Evolutionary conservation across 2,797 vertebrate genomes (phyloP).

Genomic region (Sardinella longiceps): DNA sequence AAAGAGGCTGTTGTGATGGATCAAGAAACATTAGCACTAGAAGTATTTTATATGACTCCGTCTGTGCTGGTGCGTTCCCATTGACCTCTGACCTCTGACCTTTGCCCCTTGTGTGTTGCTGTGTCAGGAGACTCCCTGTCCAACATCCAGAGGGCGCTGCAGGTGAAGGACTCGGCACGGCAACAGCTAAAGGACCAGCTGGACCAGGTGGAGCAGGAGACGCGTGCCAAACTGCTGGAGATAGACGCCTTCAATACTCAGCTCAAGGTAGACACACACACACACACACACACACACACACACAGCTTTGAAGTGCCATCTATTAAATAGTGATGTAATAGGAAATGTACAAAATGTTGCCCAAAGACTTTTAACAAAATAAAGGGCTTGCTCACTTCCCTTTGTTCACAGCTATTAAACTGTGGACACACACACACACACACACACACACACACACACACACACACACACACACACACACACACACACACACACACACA

Average conservation of each 20-base stretch:
- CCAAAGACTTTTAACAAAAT: too few relatives aligned
- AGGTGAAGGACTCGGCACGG: constrained; percentile 87
- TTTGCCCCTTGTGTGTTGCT: background rate
- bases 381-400: too few relatives aligned
- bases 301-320: background rate
- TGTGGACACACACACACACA: background rate
- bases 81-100: background rate
- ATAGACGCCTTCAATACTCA: constrained; percentile 97
- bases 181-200: constrained; percentile 92
- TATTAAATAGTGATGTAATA: background rate
- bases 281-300: background rate
- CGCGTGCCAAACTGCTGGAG: constrained; percentile 91
- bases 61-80: background rate
- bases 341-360: too few relatives aligned
- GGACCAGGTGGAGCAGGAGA: constrained; percentile 93
- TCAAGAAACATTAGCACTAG: too few relatives aligned
- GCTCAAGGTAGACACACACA: constrained; percentile 81
- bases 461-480: constrained; percentile 13
- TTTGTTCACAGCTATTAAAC: too few relatives aligned
- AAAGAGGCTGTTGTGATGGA: too few relatives aligned
- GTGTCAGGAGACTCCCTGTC: constrained; percentile 89
- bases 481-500: constrained; percentile 3
- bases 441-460: background rate
- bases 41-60: too few relatives aligned
- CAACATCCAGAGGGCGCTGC: constrained; percentile 89